A percentile compares a stretch with the other conserved stretches of the same genome.
Evolutionary conservation across 1,140 invertebrate genomes (phyloP).

Genomic region (Drosophila lacertosa): DNA sequence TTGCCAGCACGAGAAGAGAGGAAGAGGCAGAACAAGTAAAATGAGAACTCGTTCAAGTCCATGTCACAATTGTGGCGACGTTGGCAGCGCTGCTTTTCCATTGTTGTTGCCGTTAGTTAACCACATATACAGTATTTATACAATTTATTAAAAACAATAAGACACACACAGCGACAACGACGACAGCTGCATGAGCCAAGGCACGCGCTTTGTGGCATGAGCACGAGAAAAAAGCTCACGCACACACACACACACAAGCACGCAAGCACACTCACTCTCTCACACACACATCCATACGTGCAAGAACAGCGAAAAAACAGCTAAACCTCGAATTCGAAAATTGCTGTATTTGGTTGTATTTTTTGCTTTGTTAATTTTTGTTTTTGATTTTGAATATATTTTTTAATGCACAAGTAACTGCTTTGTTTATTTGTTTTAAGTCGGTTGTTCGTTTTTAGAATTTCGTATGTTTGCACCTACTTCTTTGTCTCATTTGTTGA

Average conservation of each 20-base stretch:
- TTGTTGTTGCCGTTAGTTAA: constrained; percentile 26
- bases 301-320: constrained; percentile 31
- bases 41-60: constrained; percentile 10
- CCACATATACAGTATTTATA: constrained; percentile 17
- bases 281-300: background rate
- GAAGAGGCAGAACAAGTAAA: constrained; percentile 8
- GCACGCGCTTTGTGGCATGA: constrained; percentile 51
- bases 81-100: constrained; percentile 14
- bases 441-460: constrained; percentile 4
- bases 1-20: constrained; percentile 1
- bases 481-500: constrained; percentile 23
- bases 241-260: constrained; percentile 20
- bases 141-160: constrained; percentile 52
- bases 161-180: constrained; percentile 12
- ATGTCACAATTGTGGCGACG: constrained; percentile 10
- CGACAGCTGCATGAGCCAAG: constrained; percentile 43
- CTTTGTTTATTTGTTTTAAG: constrained; percentile 6
- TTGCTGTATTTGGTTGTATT: constrained; percentile 13
- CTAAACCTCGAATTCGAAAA: constrained; percentile 38
- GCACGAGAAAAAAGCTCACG: constrained; percentile 38
- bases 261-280: too few species aligned
- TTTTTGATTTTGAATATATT: constrained; percentile 7
- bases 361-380: constrained; percentile 11
- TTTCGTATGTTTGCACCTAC: constrained; percentile 34
- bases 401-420: background rate